Base-by-base conservation (phyloP, 2,797 vertebrate species). In the Craterocephalus amniculus region DNA sequence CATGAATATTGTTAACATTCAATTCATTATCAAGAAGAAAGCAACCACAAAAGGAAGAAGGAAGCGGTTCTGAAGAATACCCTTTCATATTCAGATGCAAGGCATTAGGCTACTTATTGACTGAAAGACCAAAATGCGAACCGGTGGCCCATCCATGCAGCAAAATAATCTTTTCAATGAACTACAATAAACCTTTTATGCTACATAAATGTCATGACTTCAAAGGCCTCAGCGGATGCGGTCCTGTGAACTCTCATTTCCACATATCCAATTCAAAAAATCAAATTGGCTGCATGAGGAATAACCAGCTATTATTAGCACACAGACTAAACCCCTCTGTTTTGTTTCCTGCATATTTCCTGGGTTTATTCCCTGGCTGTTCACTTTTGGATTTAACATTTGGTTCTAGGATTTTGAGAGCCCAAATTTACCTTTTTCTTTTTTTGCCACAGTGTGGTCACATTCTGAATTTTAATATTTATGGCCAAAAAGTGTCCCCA, bases 231-330 rank as follows among this genome's bases (percentile, higher is more conserved):
- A 32, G 26, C 55, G 64, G 62, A 58, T 27, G 52, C 20, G 26
- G 24, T 58, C 38, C 54, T 72, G 76, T 75, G 57, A 70, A 74
- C 58, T 70, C 67, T 56, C 38, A 49, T 55, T 67, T 66, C 54
- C 63, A 67, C 72, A 52, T 36, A 58, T 55, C 20, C 56, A 74
- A 67, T 70, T 74, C 48, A 63, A 69, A 65, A 31, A 76, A 67
- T 71, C 59, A 71, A 69, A 76, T 26, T 29, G 78, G 63, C 65
- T 67, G 67, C 48, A 70, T 64, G 14, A 10, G 62, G 57, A 35
- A 32, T 18, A n/a, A 26, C 6, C 40, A 32, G 77, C 70, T 80
- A 83, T 83, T 74, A 67, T 45, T 83, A 77, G 64, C 59, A 60
- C 70, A 45, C 4, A n/a, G 51, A 58, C n/a, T 29, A 7, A 70